Evolutionary conservation across 1,140 invertebrate genomes (phyloP).

Genomic region (Neodiprion fabricii): DNA sequence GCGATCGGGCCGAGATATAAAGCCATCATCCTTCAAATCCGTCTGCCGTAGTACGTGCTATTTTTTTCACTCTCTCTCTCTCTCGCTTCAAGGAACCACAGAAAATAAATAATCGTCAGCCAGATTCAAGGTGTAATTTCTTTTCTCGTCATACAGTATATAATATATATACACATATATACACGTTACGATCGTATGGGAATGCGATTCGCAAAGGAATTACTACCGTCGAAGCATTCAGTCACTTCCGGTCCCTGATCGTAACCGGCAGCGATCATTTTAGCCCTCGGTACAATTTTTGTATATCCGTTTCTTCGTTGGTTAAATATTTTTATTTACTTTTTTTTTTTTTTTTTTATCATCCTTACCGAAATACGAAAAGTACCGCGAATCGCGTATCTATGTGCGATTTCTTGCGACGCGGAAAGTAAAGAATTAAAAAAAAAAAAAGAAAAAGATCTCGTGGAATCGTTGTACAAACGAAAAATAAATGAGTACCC

Average conservation of each 20-base stretch:
- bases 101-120: no score
- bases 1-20: not conserved
- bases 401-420: not conserved
- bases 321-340: not conserved
- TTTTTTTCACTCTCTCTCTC: not conserved
- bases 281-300: no score
- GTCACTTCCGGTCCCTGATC: no score
- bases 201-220: no score
- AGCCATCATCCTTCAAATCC: slow-evolving; percentile 15
- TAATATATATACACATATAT: not conserved
- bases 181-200: no score
- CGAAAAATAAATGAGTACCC: no score
- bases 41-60: slow-evolving; percentile 24
- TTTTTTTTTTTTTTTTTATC: no score
- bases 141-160: not conserved
- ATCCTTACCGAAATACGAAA: not conserved
- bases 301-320: no score
- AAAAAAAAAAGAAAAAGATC: not conserved
- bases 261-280: no score
- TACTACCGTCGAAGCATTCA: no score
- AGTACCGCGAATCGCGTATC: slow-evolving; percentile 7
- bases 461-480: not conserved
- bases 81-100: no score
- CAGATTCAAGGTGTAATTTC: no score
- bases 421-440: not conserved